A percentile compares a stretch with the other conserved stretches of the same genome.
Conservation (phyloP, 2,113 vertebrate genomes). For the Alosa alosa region DNA sequence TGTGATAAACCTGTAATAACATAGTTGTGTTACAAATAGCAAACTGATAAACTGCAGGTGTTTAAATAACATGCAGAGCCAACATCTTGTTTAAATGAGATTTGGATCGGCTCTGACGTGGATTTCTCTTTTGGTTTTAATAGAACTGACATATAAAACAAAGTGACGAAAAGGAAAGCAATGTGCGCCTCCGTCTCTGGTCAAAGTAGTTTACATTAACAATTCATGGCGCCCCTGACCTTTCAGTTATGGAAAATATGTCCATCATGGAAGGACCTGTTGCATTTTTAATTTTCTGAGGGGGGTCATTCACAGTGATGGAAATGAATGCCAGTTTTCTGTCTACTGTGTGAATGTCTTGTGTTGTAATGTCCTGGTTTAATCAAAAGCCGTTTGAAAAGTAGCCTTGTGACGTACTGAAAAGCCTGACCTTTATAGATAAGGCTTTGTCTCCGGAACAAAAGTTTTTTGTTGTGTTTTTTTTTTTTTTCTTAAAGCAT, state of each 20-base stretch:
- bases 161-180: slow-evolving; percentile 25
- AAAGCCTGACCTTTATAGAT: slow-evolving; percentile 66
- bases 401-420: slow-evolving; percentile 54
- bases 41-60: slow-evolving; percentile 7
- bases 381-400: slow-evolving; percentile 56
- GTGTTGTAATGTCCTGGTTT: slow-evolving; percentile 56
- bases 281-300: slow-evolving; percentile 56
- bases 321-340: slow-evolving; percentile 47
- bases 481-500: slow-evolving; percentile 46
- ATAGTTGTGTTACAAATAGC: neutral
- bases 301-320: slow-evolving; percentile 47
- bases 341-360: slow-evolving; percentile 49
- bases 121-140: neutral
- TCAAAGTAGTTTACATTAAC: slow-evolving; percentile 49
- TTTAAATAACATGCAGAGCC: neutral
- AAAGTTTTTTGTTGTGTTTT: slow-evolving; percentile 59
- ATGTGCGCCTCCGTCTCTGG: slow-evolving; percentile 33
- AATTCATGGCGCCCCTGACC: slow-evolving; percentile 61
- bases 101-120: neutral
- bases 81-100: slow-evolving; percentile 21
- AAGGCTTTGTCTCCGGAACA: slow-evolving; percentile 63
- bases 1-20: slow-evolving; percentile 3
- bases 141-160: slow-evolving; percentile 16
- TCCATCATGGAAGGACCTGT: slow-evolving; percentile 56
- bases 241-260: slow-evolving; percentile 60